Evolutionary conservation across 1,140 invertebrate species (phyloP).

Genomic region (Doryteuthis pealeii): DNA sequence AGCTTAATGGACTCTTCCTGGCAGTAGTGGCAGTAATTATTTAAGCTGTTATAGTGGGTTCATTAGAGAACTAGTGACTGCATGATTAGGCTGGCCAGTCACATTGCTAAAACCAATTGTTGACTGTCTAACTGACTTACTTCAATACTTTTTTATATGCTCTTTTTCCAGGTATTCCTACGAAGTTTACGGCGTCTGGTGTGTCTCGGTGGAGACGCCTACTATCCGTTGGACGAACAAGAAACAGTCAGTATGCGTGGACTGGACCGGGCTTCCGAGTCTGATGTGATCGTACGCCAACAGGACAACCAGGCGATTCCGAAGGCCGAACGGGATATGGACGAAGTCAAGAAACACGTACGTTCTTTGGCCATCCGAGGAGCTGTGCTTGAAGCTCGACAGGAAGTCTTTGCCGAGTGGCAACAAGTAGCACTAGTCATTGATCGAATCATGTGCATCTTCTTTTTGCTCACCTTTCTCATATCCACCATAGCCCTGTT

Average conservation of each 20-base stretch:
- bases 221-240: constrained; percentile 40
- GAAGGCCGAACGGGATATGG: constrained; percentile 39
- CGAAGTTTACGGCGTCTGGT: constrained; percentile 39
- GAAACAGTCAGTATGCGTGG: constrained; percentile 41
- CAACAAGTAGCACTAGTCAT: constrained; percentile 48
- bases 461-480: constrained; percentile 39
- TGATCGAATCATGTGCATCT: constrained; percentile 40
- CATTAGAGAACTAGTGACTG: too few species aligned
- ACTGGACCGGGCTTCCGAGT: constrained; percentile 30
- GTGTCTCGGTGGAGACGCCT: constrained; percentile 42
- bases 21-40: too few species aligned
- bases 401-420: constrained; percentile 45
- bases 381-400: constrained; percentile 27
- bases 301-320: neutral
- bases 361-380: constrained; percentile 30
- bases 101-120: too few species aligned
- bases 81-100: too few species aligned
- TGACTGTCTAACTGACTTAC: too few species aligned
- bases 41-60: too few species aligned
- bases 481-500: constrained; percentile 41
- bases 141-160: too few species aligned
- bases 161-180: constrained; percentile 40
- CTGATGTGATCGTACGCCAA: constrained; percentile 10
- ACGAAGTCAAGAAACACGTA: constrained; percentile 38
- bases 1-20: too few species aligned